Evolutionary conservation across 2,888 invertebrate species (phyloP).

Genomic region (Thumatha senex): DNA sequence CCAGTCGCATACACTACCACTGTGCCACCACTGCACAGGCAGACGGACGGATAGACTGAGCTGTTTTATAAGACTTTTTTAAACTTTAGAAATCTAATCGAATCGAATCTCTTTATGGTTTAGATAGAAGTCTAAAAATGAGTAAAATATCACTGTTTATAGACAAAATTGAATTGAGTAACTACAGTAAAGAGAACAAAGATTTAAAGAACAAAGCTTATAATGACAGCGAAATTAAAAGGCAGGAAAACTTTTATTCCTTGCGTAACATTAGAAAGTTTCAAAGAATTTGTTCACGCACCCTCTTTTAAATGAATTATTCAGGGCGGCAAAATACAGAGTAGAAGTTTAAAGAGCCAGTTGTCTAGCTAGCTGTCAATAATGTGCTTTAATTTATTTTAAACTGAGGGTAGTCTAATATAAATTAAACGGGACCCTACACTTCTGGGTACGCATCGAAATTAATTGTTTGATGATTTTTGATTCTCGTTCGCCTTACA

Average conservation of each 20-base stretch:
- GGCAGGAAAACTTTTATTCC: slow-evolving; percentile 46
- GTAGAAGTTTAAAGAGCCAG: slow-evolving; percentile 54
- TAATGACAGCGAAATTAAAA: slow-evolving; percentile 51
- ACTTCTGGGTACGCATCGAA: slow-evolving; percentile 23
- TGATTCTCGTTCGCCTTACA: slow-evolving; percentile 23
- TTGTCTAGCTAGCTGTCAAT: slow-evolving; percentile 68
- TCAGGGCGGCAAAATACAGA: slow-evolving; percentile 56
- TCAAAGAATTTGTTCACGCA: slow-evolving; percentile 56
- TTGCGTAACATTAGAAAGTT: slow-evolving; percentile 51
- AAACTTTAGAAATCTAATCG: no score
- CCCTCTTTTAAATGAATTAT: slow-evolving; percentile 65
- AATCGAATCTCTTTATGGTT: no score
- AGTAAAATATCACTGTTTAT: no score
- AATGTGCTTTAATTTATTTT: slow-evolving; percentile 61
- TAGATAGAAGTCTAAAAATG: no score
- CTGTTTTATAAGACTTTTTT: no score
- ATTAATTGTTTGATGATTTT: slow-evolving; percentile 7
- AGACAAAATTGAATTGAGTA: no score
- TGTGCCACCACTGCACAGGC: no score
- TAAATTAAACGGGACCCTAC: slow-evolving; percentile 7
- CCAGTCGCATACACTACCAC: no score
- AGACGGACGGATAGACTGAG: no score
- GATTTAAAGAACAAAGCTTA: slow-evolving; percentile 33
- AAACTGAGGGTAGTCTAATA: slow-evolving; percentile 16
- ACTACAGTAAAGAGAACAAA: slow-evolving; percentile 16